Evolutionary conservation across 2,113 vertebrate genomes (phyloP).

Genomic region (Mandrillus leucophaeus): DNA sequence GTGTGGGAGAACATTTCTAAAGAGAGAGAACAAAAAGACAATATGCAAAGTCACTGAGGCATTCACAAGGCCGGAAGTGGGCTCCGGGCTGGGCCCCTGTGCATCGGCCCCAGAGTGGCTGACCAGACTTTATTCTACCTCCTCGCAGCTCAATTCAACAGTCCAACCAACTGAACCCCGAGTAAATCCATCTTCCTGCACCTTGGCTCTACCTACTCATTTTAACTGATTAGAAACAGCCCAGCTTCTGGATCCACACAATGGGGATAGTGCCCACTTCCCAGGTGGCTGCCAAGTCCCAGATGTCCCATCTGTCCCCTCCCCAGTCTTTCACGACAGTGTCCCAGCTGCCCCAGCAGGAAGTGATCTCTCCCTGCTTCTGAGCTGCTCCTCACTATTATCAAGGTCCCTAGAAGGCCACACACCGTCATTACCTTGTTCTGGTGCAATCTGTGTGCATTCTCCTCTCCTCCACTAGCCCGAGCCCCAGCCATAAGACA

Average conservation of each 20-base stretch:
- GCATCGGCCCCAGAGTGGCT: neutral
- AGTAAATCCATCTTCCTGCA: neutral
- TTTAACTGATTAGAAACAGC: neutral
- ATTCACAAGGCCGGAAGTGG: neutral
- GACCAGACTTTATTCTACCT: neutral
- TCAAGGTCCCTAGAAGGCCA: neutral
- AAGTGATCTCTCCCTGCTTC: neutral
- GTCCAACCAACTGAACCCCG: no score
- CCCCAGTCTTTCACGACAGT: fast-evolving
- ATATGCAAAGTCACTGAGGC: conserved; percentile 20
- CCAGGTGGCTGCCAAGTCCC: fast-evolving
- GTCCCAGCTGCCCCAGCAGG: neutral
- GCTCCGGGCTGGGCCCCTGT: neutral
- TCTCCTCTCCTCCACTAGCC: neutral
- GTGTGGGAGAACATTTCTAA: conserved; percentile 63
- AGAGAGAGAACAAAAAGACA: conserved; percentile 52
- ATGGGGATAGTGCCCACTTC: neutral
- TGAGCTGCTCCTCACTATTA: neutral
- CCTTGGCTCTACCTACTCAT: neutral
- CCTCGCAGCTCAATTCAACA: no score
- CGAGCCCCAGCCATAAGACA: fast-evolving
- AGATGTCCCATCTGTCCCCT: fast-evolving
- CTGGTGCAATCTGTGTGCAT: neutral
- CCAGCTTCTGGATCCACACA: neutral
- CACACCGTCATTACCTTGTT: neutral